Percentiles rank a stretch among this genome's conserved stretches.
These are phyloP conservation scores for Polyodon spathula DNA, from an alignment of 2,113 vertebrate species.

Conservation along the genomic window DNA sequence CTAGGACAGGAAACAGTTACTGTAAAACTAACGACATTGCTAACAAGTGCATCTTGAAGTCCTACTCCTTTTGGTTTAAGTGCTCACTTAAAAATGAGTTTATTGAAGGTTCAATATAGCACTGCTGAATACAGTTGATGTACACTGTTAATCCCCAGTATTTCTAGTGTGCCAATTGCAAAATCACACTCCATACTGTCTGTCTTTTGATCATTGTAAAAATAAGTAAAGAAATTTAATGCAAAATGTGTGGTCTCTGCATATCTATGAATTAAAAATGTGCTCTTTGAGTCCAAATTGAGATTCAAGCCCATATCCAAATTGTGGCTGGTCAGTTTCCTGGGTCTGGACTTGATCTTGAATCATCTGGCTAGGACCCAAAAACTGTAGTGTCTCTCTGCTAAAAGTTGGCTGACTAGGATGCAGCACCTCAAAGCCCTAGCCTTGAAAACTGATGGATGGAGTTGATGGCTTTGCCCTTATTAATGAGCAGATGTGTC, in stretches of 20 bases:
- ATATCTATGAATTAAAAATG: no score
- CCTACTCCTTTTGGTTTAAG: not conserved
- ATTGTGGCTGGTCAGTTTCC: no score
- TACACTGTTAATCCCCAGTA: not conserved
- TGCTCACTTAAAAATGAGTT: not conserved
- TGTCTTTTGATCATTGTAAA: not conserved
- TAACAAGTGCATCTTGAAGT: not conserved
- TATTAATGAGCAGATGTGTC: not conserved
- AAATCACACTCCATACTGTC: not conserved
- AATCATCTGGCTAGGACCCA: no score
- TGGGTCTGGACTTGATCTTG: no score
- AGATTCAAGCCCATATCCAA: no score
- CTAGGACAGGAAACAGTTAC: not conserved
- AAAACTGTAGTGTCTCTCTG: no score
- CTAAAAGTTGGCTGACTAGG: not conserved
- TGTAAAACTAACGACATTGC: not conserved
- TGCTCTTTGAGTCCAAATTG: no score
- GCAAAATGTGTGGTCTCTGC: not conserved
- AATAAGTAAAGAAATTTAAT: not conserved
- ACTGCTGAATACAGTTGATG: not conserved
- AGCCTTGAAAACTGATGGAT: not conserved
- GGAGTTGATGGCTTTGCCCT: not conserved
- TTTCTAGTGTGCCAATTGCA: not conserved
- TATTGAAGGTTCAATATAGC: not conserved
- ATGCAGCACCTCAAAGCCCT: constrained; percentile 7